Evolutionary conservation across 30 jellyfish, hydroid and myxozoan genomes (phyloP).

Genomic region (Chrysaora quinquecirrha): DNA sequence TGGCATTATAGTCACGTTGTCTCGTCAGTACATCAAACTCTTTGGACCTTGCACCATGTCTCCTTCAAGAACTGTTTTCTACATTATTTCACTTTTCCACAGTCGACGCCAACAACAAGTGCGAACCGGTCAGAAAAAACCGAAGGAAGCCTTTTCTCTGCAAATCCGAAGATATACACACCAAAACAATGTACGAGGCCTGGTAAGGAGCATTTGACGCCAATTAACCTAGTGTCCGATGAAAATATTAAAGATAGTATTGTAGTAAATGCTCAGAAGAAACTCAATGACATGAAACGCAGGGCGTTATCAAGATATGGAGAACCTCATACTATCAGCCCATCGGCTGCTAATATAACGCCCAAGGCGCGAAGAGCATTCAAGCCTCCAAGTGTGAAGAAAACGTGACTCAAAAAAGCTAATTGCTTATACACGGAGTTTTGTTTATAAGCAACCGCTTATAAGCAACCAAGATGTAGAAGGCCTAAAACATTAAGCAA

Average conservation of each 20-base stretch:
- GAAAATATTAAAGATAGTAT: not conserved
- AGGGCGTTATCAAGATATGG: constrained; percentile 60
- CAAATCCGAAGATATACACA: too few species aligned
- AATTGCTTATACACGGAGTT: too few species aligned
- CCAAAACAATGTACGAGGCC: not conserved
- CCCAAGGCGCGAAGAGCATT: constrained; percentile 47
- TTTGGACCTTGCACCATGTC: too few species aligned
- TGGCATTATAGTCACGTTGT: too few species aligned
- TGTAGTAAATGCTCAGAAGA: constrained; percentile 25
- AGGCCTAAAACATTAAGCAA: too few species aligned
- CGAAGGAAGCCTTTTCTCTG: too few species aligned
- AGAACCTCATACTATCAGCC: constrained; percentile 46
- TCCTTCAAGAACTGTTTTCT: too few species aligned
- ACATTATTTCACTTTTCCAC: too few species aligned
- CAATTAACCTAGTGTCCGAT: not conserved
- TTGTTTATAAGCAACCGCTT: too few species aligned
- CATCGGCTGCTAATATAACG: constrained; percentile 42
- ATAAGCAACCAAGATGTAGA: too few species aligned
- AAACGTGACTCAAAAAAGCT: constrained; percentile 12
- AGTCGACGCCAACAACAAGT: not conserved
- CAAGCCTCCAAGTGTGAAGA: constrained; percentile 47
- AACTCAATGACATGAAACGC: constrained; percentile 39
- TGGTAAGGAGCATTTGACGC: not conserved
- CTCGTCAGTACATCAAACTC: too few species aligned
- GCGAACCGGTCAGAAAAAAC: not conserved